phyloP scores from a whole-genome alignment of 1,140 invertebrate species.

The Sarcophaga bullata region DNA sequence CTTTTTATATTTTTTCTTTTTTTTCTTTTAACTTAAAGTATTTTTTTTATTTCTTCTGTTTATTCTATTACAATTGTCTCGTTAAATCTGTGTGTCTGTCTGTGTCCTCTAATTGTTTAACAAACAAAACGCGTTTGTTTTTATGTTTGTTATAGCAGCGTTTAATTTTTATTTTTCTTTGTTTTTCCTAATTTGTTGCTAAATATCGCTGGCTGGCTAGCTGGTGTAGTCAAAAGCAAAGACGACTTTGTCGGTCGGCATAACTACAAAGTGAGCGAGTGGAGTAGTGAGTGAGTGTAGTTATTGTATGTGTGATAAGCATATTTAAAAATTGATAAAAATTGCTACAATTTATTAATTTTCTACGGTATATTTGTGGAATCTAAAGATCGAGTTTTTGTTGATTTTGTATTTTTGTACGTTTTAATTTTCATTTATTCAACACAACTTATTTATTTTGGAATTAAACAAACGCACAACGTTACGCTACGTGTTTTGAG shows the following conservation, averaged over 20 bases:
- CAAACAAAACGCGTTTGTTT: not conserved
- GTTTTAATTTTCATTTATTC: not conserved
- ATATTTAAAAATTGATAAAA: constrained; percentile 35
- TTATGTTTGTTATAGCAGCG: not conserved
- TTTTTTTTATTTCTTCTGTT: no score
- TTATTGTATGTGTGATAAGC: constrained; percentile 28
- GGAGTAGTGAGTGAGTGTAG: not conserved
- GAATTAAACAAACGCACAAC: no score
- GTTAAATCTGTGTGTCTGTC: no score
- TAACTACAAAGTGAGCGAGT: not conserved
- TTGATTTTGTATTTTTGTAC: not conserved
- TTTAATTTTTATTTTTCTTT: no score
- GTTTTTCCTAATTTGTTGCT: not conserved
- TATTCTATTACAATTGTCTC: no score
- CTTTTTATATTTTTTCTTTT: no score
- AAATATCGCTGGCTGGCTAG: not conserved
- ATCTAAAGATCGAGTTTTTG: not conserved
- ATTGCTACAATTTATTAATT: constrained; percentile 22
- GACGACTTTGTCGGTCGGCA: not conserved
- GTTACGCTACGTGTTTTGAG: no score
- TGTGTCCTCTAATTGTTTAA: no score
- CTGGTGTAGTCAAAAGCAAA: not conserved
- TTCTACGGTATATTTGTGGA: not conserved
- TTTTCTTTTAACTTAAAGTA: no score
- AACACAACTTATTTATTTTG: no score